Evolutionary conservation across 2,888 invertebrate genomes (phyloP), one percentile per base, ranked within the genome.

Genomic region (Mythimna vitellina): DNA sequence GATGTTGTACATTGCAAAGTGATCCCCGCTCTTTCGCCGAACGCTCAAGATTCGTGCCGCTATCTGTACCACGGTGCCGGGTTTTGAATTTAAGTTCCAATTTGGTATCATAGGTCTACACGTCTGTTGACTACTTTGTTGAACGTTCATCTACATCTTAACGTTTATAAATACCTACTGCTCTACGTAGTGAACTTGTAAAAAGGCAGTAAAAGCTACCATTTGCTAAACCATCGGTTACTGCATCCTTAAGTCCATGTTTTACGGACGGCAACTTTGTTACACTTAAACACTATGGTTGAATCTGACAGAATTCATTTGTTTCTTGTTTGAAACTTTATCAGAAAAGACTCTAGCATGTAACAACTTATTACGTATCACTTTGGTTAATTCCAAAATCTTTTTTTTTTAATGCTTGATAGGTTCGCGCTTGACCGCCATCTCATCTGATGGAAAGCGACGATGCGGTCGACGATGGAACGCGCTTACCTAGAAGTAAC

Each of bases 141-240:
- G 32, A 12, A 6, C 38, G 8, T 8, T 22, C 14, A 14, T 22
- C 20, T 20, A 32, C 20, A 51, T 14, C 10, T 51, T 3, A 38
- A 72, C 20, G 7, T 61, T 38, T 51, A 51, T 12, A 74, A 74
- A 64, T 35, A 25, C 46, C n/a, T n/a, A n/a, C n/a, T 74, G 25
- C 75, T 46, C 7, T 46, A 29, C 20, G 20, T 20, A 22, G 8
- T 1, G 17, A 60, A 29, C 22, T 12, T 32, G 7, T 20, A n/a
- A 64, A 74, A 32, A 29, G 54, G 25, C 35, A 32, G 32, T 63
- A 54, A 73, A 63, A 54, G 25, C n/a, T 35, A 9, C 35, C 5
- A 22, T 56, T 75, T 49, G 14, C 20, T 56, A 22, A 75, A n/a
- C 29, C 35, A 54, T 56, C 14, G 46, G 54, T 20, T 38, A 65